These are phyloP conservation scores for Xiphydria camelus DNA, from an alignment of 2,888 invertebrate species.

Conservation along the genomic window DNA sequence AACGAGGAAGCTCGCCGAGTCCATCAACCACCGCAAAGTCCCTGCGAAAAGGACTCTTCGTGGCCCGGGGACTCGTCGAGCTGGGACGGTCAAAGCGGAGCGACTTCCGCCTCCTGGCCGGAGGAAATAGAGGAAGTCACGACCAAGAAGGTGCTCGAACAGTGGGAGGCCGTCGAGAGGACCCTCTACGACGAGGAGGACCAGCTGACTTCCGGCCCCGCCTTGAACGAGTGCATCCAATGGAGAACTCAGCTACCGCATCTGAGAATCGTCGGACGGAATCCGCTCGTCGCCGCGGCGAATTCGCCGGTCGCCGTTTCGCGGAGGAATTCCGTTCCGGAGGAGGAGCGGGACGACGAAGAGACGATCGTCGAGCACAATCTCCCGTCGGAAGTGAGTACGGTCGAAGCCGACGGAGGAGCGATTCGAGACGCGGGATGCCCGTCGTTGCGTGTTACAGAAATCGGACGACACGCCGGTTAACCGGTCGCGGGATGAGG, in stretches of 20 bases:
- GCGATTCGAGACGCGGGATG: no score
- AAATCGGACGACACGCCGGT: no score
- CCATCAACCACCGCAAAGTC: slow-evolving; percentile 18
- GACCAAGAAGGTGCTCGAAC: slow-evolving; percentile 39
- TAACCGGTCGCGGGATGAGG: slow-evolving; percentile 4
- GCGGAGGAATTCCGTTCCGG: slow-evolving; percentile 2
- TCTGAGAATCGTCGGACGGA: slow-evolving; percentile 39
- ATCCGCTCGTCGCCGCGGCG: neutral
- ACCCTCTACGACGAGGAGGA: slow-evolving; percentile 43
- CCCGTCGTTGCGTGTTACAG: no score
- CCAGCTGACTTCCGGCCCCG: slow-evolving; percentile 24
- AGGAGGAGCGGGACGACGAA: slow-evolving; percentile 13
- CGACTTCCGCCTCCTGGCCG: slow-evolving; percentile 41
- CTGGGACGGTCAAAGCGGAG: slow-evolving; percentile 31
- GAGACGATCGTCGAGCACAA: slow-evolving; percentile 21
- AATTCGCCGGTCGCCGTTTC: neutral
- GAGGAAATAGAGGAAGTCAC: slow-evolving; percentile 44
- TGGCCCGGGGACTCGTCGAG: slow-evolving; percentile 28
- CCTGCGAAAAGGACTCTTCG: slow-evolving; percentile 25
- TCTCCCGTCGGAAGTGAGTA: slow-evolving; percentile 9
- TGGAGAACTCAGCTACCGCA: slow-evolving; percentile 50
- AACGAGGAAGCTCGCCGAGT: slow-evolving; percentile 17
- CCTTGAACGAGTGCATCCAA: slow-evolving; percentile 47
- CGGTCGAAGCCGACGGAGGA: no score
- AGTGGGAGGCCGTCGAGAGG: slow-evolving; percentile 46